Conservation (phyloP, 2,113 vertebrate genomes). For the Mastomys coucha region DNA sequence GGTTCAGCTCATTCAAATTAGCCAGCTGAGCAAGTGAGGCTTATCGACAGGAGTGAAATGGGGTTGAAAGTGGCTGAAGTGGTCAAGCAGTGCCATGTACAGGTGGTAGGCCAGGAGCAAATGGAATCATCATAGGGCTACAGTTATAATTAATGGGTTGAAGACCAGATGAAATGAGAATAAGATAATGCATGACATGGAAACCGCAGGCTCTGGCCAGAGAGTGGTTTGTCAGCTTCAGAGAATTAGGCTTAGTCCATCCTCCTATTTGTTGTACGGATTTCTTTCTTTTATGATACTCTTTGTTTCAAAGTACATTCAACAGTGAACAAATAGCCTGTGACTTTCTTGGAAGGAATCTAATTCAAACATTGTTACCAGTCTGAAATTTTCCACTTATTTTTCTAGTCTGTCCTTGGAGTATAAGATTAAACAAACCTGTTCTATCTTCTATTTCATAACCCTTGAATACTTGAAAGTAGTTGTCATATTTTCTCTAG, state of each 20-base stretch:
- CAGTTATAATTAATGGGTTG: not conserved
- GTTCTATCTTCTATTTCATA: conserved; percentile 40
- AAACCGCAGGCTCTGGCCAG: not conserved
- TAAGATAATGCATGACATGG: not conserved
- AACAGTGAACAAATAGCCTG: not conserved
- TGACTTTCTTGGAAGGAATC: conserved; percentile 24
- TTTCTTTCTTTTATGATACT: not conserved
- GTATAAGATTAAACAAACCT: conserved; percentile 24
- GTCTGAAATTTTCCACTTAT: not conserved
- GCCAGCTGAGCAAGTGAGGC: not conserved
- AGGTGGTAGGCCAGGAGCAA: not conserved
- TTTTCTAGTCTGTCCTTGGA: conserved; percentile 35
- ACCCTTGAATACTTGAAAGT: not conserved
- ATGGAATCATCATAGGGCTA: not conserved
- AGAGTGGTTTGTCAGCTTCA: not conserved
- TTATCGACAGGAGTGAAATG: not conserved
- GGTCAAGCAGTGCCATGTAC: not conserved
- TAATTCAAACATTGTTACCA: not conserved
- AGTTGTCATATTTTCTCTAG: not conserved
- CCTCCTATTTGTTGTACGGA: not conserved
- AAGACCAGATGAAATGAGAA: not conserved
- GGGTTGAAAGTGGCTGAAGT: not conserved
- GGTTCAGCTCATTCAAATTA: not conserved
- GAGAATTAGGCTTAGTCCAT: not conserved
- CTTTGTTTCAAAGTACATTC: conserved; percentile 21